These are phyloP conservation scores for Sitta carolinensis DNA, from an alignment of 2,797 vertebrate species.

Conservation along the genomic window DNA sequence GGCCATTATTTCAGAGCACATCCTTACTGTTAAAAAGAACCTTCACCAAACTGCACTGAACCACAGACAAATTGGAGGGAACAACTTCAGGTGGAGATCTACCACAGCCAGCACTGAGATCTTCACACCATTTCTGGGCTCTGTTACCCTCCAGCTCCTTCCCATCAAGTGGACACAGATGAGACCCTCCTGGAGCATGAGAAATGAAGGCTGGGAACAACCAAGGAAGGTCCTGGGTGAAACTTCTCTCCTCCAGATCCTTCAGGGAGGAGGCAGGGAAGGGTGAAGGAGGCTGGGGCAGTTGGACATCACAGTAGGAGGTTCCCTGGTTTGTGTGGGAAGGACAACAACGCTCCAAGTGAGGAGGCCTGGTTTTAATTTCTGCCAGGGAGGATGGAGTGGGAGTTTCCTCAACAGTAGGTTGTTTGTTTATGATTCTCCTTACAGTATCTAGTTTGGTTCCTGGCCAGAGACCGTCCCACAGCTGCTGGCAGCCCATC, in stretches of 20 bases:
- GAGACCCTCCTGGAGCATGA: background rate
- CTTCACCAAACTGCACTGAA: background rate
- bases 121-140: background rate
- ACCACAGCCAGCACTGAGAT: background rate
- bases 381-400: background rate
- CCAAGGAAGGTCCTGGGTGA: background rate
- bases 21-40: background rate
- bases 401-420: background rate
- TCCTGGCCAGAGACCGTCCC: background rate
- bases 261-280: background rate
- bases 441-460: background rate
- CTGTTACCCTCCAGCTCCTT: background rate
- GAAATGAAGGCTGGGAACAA: background rate
- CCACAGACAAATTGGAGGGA: background rate
- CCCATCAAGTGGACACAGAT: fast-evolving
- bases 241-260: background rate
- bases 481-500: background rate
- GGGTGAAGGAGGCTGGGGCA: background rate
- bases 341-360: background rate
- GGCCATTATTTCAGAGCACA: background rate
- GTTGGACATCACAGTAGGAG: background rate
- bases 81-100: background rate
- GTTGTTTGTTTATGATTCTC: background rate
- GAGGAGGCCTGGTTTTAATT: background rate
- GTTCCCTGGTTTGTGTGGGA: background rate